Evolutionary conservation across 2,888 invertebrate genomes (phyloP), one percentile per base, ranked within the genome.

Genomic region (Amiota minor): DNA sequence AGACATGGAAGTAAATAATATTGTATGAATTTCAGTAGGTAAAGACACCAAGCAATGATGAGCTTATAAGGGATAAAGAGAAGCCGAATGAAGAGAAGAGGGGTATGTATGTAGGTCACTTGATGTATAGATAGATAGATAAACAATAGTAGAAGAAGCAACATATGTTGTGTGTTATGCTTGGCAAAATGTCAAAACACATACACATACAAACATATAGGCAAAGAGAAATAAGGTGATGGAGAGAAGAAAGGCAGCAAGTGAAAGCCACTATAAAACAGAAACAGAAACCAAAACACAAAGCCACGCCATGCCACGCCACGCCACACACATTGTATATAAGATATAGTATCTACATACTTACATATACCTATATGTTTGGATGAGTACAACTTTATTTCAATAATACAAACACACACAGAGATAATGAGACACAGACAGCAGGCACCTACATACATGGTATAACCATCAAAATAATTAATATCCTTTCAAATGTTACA

Each of bases 401-500:
- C 35, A 35, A 35, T 35, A 35, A 35, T 35, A 35, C 35, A 61
- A 18, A 71, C 49, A 55, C 46, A 76, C 61, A 69, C 35, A 74
- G n/a, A 20, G 50, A 50, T 64, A 68, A 64, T 65, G 14, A 68
- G 64, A 69, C 59, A 47, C 20, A 72, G 72, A 67, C 35, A 35
- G 47, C 69, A 71, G 23, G 49, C 35, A 62, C 45, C 35, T 62
- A 45, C 23, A 18, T 14, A 62, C 53, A n/a, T 46, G 18, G 14
- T n/a, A 35, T 35, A 16, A 61, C 71, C 83, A 84, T 84, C 81
- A 81, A 83, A 82, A 83, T 82, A 82, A 82, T 82, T 83, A 82
- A 82, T 82, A 82, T 84, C 78, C 85, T 80, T 83, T 83, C 83
- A 81, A 83, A 83, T 84, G 83, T 76, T 75, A 81, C 85, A 82